These are phyloP conservation scores for Lasiurus cinereus DNA, from an alignment of 2,113 vertebrate genomes.

Conservation along the genomic window DNA sequence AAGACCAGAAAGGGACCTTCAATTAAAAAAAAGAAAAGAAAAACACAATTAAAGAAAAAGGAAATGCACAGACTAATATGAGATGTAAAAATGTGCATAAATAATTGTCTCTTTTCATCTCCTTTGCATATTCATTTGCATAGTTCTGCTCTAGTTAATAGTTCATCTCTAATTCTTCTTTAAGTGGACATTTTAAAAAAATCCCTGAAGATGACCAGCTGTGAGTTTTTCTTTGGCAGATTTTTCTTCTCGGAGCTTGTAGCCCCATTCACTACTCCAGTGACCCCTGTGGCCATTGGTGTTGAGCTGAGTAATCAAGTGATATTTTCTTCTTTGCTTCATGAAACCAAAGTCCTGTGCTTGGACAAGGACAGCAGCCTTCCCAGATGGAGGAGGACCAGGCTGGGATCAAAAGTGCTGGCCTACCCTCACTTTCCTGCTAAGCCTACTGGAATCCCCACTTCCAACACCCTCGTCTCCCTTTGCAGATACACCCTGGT, in stretches of 20 bases:
- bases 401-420: background rate
- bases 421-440: background rate
- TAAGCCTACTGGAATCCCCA: background rate
- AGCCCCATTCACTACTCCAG: background rate
- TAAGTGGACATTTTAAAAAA: background rate
- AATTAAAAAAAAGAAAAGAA: background rate
- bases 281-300: background rate
- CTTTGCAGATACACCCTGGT: background rate
- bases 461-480: background rate
- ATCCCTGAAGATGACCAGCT: background rate
- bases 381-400: background rate
- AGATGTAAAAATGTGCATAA: slow-evolving; percentile 63
- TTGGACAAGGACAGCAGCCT: background rate
- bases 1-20: background rate
- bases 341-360: background rate
- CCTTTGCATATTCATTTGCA: slow-evolving; percentile 50
- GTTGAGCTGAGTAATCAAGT: background rate
- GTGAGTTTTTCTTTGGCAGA: background rate
- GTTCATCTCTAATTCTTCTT: slow-evolving; percentile 38
- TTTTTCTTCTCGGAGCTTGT: background rate
- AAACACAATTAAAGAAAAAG: background rate
- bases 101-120: slow-evolving; percentile 55
- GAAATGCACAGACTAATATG: background rate
- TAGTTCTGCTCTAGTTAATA: slow-evolving; percentile 6
- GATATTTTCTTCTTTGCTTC: background rate